A percentile compares a stretch with the other conserved stretches of the same genome.
Evolutionary conservation across 2,797 vertebrate species (phyloP).

Genomic region (Chelidonichthys spinosus): DNA sequence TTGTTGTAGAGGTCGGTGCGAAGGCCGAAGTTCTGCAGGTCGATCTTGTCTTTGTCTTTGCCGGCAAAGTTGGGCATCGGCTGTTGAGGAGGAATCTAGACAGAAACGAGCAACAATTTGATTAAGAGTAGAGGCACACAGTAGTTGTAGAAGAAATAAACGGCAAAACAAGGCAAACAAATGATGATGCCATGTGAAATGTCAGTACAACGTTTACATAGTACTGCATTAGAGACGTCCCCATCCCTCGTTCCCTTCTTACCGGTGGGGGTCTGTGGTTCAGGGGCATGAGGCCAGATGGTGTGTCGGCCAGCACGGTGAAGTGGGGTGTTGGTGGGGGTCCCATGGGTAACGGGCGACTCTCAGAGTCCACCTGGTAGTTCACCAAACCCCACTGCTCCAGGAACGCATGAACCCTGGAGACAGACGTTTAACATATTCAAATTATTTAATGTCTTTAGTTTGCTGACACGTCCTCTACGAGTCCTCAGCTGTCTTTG

Average conservation of each 20-base stretch:
- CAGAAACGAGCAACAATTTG: not conserved
- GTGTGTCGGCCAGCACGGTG: conserved; percentile 95
- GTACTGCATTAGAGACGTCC: too few species aligned
- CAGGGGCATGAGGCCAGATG: conserved; percentile 94
- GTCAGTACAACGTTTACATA: too few species aligned
- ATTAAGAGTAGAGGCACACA: too few species aligned
- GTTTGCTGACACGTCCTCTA: too few species aligned
- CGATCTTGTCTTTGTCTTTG: conserved; percentile 94
- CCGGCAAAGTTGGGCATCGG: conserved; percentile 94
- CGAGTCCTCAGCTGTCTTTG: too few species aligned
- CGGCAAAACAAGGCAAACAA: too few species aligned
- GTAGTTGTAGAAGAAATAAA: too few species aligned
- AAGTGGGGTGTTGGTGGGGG: conserved; percentile 97
- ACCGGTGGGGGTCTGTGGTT: conserved; percentile 95
- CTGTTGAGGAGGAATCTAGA: conserved; percentile 91
- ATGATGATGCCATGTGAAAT: too few species aligned
- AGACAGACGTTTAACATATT: not conserved
- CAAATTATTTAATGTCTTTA: too few species aligned
- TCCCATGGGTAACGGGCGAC: conserved; percentile 95
- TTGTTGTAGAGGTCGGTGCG: conserved; percentile 94
- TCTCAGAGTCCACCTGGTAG: conserved; percentile 97
- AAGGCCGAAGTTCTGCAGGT: conserved; percentile 96
- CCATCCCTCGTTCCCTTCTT: conserved; percentile 8
- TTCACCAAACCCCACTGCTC: conserved; percentile 99
- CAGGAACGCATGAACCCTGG: conserved; percentile 94